Conservation (phyloP, 2,888 invertebrate genomes). For the Pseudococcus longispinus region DNA sequence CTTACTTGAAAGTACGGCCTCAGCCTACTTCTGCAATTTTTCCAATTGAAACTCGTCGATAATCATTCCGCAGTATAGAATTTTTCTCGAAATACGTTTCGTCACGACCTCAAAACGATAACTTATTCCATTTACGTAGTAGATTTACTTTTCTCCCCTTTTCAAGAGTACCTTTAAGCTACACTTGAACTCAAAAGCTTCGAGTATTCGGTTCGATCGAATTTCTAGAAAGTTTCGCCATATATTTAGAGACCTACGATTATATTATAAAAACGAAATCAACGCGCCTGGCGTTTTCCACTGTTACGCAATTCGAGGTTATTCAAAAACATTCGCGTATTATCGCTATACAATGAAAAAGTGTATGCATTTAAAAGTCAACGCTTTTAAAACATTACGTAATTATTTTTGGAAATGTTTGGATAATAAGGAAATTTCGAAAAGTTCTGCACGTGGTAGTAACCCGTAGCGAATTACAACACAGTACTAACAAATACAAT, state of each 20-base stretch:
- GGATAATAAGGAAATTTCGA: slow-evolving; percentile 1
- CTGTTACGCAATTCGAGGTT: not conserved
- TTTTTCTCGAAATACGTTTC: not conserved
- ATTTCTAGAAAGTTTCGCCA: not conserved
- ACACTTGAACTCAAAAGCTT: not conserved
- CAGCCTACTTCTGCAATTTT: not conserved
- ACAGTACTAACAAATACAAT: not conserved
- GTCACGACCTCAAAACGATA: not conserved
- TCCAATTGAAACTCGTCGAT: not conserved
- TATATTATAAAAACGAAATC: not conserved
- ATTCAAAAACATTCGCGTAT: not conserved
- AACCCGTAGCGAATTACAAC: not conserved
- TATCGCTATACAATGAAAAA: not conserved
- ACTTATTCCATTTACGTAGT: not conserved
- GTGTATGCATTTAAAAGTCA: not conserved
- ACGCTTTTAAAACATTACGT: not conserved
- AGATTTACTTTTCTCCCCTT: not conserved
- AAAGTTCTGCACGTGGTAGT: not conserved
- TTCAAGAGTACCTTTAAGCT: not conserved
- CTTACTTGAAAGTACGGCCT: no score
- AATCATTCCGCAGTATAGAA: not conserved
- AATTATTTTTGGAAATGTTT: not conserved
- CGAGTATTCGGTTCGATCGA: not conserved
- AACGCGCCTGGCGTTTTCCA: not conserved
- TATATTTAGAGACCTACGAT: not conserved